Base-by-base conservation (phyloP, 2,113 vertebrate genomes). In the Odobenus rosmarus region DNA sequence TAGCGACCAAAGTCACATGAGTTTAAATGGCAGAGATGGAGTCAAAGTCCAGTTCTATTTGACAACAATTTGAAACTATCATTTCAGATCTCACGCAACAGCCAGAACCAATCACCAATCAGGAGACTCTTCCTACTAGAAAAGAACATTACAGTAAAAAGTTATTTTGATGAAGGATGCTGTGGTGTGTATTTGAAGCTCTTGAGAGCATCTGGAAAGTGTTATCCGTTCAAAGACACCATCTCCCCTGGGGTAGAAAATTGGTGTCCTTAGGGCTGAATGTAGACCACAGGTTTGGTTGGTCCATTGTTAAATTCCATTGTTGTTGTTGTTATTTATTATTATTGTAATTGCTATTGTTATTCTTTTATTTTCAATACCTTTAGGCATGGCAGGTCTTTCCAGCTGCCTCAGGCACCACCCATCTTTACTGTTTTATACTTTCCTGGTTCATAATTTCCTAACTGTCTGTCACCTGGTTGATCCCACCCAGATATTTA, bases 111-210 rank as follows among this genome's bases (percentile, higher is more conserved):
- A 24, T 39, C 42, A 53, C 51, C 5, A 61, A 15, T 74, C 19
- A 33, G 14, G 42, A 86, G 92, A 49, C 5, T 46, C 51, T 69
- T 94, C 46, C 7, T 18, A 46, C 23, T 42, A 2, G 28, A n/a
- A 81, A 55, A 69, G 42, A 85, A 15, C n/a, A 51, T 71, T 19
- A 46, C 15, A n/a, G 5, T 61, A 55, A 71, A 36, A 71, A 59
- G 12, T 76, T 94, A 5, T 79, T 95, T 80, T 23, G 57, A 95
- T 67, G 59, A 93, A 62, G n/a, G n/a, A 84, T 88, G 86, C 57
- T 55, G 3, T 39, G 18, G 69, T 85, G 33, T 74, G 19, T 36
- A 39, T 46, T 69, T 61, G 72, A 80, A 61, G 10, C 39, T 89
- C 26, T 51, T 51, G 77, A 74, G 39, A 67, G 24, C 42, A 9